Conservation (phyloP, 2,797 vertebrate species). For the Clarias fuscus region DNA sequence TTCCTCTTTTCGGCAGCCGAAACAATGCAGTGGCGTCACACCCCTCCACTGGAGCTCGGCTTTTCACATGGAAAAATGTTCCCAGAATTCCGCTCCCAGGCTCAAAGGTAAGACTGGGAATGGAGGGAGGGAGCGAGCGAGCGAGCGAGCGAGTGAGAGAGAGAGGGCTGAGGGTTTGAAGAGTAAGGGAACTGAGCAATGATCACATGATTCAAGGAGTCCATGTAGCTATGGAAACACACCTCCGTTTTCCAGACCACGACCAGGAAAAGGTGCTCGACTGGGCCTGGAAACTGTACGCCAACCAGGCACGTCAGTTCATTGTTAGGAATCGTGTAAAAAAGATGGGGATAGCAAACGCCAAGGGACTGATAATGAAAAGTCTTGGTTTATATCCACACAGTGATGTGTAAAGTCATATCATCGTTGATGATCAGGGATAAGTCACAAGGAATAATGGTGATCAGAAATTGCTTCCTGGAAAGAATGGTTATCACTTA, state of each 20-base stretch:
- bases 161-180: conserved; percentile 46
- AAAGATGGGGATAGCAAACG: neutral
- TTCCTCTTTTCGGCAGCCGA: conserved; percentile 79
- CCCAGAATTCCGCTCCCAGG: conserved; percentile 82
- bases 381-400: neutral
- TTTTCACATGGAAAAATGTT: conserved; percentile 83
- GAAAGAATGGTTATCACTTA: too few species aligned
- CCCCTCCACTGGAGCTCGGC: conserved; percentile 76
- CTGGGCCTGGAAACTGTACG: conserved; percentile 32
- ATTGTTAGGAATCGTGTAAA: conserved; percentile 15
- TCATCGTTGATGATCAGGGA: neutral
- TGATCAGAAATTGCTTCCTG: neutral
- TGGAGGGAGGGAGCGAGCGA: conserved; percentile 36
- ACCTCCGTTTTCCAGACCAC: conserved; percentile 33
- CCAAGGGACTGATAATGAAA: neutral
- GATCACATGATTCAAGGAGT: conserved; percentile 60
- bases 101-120: conserved; percentile 70
- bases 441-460: neutral
- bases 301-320: conserved; percentile 6
- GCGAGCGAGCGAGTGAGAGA: conserved; percentile 3
- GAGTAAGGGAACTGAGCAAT: conserved; percentile 46
- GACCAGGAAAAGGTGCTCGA: conserved; percentile 40
- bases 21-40: conserved; percentile 84
- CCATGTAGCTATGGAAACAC: conserved; percentile 68
- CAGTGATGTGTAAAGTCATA: neutral